A percentile compares a stretch with the other conserved stretches of the same genome.
phyloP scores from a whole-genome alignment of 2,888 invertebrate species.

The Macrophya annulata region DNA sequence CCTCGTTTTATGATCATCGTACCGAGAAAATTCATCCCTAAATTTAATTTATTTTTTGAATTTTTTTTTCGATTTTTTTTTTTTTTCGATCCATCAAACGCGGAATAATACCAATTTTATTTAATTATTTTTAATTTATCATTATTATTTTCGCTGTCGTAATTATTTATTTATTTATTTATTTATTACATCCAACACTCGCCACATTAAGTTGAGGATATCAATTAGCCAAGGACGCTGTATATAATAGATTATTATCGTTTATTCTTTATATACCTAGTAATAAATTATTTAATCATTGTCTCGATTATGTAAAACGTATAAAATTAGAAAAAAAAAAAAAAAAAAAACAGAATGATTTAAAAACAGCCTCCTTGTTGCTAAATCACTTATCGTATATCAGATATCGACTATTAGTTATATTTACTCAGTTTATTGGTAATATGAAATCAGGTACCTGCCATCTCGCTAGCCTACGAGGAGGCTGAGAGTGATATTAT shows the following conservation, averaged over 20 bases:
- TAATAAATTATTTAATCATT: too few species aligned
- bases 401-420: slow-evolving; percentile 57
- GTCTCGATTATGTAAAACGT: too few species aligned
- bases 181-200: neutral
- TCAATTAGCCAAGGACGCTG: neutral
- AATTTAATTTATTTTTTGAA: neutral
- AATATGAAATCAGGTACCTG: slow-evolving; percentile 84
- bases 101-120: neutral
- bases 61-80: neutral
- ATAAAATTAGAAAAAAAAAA: neutral
- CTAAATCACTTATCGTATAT: slow-evolving; percentile 17
- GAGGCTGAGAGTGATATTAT: slow-evolving; percentile 93
- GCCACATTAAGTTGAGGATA: neutral
- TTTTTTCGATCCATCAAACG: neutral
- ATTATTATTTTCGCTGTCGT: neutral
- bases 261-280: too few species aligned
- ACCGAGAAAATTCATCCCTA: neutral
- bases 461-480: slow-evolving; percentile 94
- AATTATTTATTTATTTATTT: neutral
- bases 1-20: neutral
- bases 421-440: slow-evolving; percentile 77
- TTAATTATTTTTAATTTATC: neutral
- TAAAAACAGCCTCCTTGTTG: slow-evolving; percentile 61
- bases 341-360: neutral
- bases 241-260: too few species aligned